These are phyloP conservation scores for Lasius platythorax DNA, from an alignment of 2,888 invertebrate species.

Conservation along the genomic window DNA sequence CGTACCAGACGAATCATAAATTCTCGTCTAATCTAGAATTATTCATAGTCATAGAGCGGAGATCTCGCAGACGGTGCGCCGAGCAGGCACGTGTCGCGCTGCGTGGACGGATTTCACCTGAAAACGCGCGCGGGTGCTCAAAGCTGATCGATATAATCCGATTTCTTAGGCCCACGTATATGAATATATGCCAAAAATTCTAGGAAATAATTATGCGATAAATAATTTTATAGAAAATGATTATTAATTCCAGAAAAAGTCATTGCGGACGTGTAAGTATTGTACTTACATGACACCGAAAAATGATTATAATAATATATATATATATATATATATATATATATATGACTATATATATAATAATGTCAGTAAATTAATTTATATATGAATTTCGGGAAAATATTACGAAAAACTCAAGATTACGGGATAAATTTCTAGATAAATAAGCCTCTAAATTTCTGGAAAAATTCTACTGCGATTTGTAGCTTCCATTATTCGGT, in stretches of 20 bases:
- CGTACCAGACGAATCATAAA: constrained; percentile 59
- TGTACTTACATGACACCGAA: not conserved
- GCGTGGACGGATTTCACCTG: constrained; percentile 47
- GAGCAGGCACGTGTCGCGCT: constrained; percentile 24
- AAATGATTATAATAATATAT: not conserved
- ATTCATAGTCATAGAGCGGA: constrained; percentile 62
- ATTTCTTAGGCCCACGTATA: not conserved
- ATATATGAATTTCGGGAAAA: not conserved
- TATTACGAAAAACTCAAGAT: not conserved
- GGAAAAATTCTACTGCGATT: not conserved
- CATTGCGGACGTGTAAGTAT: not conserved
- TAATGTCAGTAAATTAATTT: not conserved
- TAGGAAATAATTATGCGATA: not conserved
- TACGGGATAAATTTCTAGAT: not conserved
- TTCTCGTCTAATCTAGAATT: constrained; percentile 69
- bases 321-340: not conserved
- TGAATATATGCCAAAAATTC: not conserved
- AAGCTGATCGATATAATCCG: not conserved
- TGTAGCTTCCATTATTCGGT: not conserved
- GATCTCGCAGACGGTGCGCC: constrained; percentile 41
- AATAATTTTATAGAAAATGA: not conserved
- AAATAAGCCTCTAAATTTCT: not conserved
- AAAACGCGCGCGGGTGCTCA: constrained; percentile 43
- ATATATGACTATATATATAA: not conserved
- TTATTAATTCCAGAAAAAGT: not conserved